Conservation (phyloP, 2,888 invertebrate species). For the Tuberolachnus salignus region DNA sequence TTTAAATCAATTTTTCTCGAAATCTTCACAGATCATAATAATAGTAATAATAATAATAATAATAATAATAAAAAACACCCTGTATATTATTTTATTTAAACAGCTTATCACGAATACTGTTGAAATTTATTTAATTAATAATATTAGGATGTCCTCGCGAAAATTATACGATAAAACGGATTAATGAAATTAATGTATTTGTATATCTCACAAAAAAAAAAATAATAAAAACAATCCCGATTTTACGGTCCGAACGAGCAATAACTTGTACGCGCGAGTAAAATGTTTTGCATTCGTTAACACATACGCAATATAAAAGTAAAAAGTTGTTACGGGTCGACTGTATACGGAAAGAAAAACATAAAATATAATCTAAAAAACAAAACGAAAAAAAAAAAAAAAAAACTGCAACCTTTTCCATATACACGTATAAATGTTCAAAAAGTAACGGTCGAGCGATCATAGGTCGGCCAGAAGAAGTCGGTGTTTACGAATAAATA, state of each 20-base stretch:
- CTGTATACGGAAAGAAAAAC: neutral
- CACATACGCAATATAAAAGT: neutral
- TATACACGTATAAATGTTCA: neutral
- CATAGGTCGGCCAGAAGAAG: neutral
- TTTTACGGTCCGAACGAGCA: neutral
- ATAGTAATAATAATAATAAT: too few relatives aligned
- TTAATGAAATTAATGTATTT: too few relatives aligned
- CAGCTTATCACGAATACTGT: neutral
- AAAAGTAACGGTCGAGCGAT: neutral
- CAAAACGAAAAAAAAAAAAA: neutral
- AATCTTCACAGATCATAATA: too few relatives aligned
- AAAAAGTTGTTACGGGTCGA: slow-evolving; percentile 17
- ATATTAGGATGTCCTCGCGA: neutral
- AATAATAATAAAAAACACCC: too few relatives aligned
- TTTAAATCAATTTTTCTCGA: too few relatives aligned
- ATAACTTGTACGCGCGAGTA: slow-evolving; percentile 1
- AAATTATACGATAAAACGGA: too few relatives aligned
- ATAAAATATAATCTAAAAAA: neutral
- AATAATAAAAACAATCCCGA: too few relatives aligned
- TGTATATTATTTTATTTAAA: neutral
- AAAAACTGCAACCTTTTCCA: neutral
- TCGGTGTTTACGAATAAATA: slow-evolving; percentile 3
- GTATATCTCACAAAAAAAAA: too few relatives aligned
- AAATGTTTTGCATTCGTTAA: slow-evolving; percentile 30
- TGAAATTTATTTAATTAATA: neutral